Conservation (phyloP, 2,797 vertebrate genomes). For the Craterocephalus amniculus region DNA sequence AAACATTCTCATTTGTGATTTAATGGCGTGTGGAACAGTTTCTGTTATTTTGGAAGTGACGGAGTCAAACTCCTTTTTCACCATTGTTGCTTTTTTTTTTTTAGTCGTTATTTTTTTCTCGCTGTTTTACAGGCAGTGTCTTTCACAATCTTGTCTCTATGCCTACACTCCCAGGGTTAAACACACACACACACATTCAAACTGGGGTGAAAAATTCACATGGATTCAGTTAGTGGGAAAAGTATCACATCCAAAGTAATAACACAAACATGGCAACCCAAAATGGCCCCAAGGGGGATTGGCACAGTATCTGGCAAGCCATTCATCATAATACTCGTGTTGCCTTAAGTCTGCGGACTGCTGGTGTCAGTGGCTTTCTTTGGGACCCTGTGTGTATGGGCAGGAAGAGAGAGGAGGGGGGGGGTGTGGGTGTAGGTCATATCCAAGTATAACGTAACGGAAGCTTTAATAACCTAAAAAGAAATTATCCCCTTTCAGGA, state of each 20-base stretch:
- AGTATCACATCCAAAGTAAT: conserved; percentile 74
- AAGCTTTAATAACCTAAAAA: conserved; percentile 31
- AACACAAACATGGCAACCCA: conserved; percentile 73
- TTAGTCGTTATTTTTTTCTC: conserved; percentile 6
- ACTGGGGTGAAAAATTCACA: conserved; percentile 63
- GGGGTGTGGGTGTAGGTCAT: not conserved
- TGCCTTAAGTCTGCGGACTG: conserved; percentile 38
- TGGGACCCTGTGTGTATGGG: conserved; percentile 10
- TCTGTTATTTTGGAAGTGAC: conserved; percentile 20
- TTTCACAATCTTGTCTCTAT: conserved; percentile 19
- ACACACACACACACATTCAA: conserved; percentile 23
- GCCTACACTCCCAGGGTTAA: conserved; percentile 24
- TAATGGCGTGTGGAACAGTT: not conserved
- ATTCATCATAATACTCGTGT: conserved; percentile 66
- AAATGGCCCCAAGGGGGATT: conserved; percentile 54
- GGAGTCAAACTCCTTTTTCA: not conserved
- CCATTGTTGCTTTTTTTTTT: conserved; percentile 9
- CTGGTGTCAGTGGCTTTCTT: conserved; percentile 44
- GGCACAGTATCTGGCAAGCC: conserved; percentile 67
- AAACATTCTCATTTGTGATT: not conserved
- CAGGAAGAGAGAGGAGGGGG: too few relatives aligned
- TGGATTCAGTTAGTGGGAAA: conserved; percentile 74
- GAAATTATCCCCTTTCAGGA: conserved; percentile 36
- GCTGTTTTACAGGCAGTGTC: conserved; percentile 16
- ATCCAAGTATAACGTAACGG: conserved; percentile 37